Evolutionary conservation across 1,140 invertebrate species (phyloP), one percentile per base, ranked within the genome.

Genomic region (Drosophila mauritiana): DNA sequence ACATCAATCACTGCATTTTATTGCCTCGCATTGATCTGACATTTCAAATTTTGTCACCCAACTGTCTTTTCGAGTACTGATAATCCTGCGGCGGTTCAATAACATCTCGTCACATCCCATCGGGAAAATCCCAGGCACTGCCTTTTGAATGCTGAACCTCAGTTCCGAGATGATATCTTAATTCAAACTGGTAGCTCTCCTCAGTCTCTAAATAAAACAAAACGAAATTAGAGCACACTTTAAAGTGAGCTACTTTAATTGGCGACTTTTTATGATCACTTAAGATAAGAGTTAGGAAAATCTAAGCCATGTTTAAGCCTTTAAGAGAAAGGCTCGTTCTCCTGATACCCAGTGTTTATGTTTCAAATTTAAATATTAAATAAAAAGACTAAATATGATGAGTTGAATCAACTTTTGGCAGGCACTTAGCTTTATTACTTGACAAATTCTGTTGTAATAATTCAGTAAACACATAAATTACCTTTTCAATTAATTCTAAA

Each of bases 1-100:
- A 69, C 64, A 77, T 77, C 74, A 77, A 77, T 77, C 74, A 69
- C 31, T 3, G 36, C 17, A 20, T 20, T 67, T 76, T 49, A 68
- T 72, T 70, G 67, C 51, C 64, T 55, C n/a, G 4, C 67, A 69
- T 57, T 69, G 67, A 70, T 70, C 51, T 76, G 73, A 65, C 53
- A 42, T 67, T 75, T 75, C 53, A 67, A 67, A 59, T 53, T 57
- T 36, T 58, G 58, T 75, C 70, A 56, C 12, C 53, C 58, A 22
- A 10, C 37, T 73, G 49, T 73, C 69, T 52, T 37, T 57, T 46
- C 6, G 69, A 40, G 42, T 27, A 55, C 67, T 49, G 67, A 70
- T 70, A 70, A 69, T 70, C 51, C 67, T 69, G 36, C 27, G 20
- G n/a, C 36, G 12, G 67, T 70, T 70, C 67, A 70, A 70, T 56